Conservation (phyloP, 2,797 vertebrate genomes). For the Platalea minor region DNA sequence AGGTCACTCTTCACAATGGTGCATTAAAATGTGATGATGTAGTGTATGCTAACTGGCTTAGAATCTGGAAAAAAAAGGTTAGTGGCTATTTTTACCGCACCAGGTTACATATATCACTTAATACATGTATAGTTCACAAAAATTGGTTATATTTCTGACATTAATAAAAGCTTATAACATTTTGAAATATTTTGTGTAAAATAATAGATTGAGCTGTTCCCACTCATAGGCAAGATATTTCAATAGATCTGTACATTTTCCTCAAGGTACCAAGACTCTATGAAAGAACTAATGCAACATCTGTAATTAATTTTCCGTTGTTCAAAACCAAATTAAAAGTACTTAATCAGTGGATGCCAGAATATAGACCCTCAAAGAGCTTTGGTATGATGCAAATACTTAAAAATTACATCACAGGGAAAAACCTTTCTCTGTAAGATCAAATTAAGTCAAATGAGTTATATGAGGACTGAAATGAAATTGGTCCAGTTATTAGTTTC, state of each 20-base stretch:
- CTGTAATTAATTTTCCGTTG: conserved; percentile 37
- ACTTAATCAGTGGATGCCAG: neutral
- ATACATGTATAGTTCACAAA: neutral
- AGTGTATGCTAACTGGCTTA: neutral
- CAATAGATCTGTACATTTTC: neutral
- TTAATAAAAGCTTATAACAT: neutral
- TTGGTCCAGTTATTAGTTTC: neutral
- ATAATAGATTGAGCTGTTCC: neutral
- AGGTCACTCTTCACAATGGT: conserved; percentile 30
- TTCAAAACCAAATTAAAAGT: neutral
- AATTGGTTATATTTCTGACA: neutral
- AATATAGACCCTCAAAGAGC: neutral
- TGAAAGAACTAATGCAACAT: neutral
- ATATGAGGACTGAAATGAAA: neutral
- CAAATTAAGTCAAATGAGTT: neutral
- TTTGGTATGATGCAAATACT: neutral
- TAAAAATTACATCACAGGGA: neutral
- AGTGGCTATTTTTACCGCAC: neutral
- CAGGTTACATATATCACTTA: neutral
- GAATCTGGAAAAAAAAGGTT: neutral
- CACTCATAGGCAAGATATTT: neutral
- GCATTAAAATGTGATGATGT: neutral
- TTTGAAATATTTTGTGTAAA: conserved; percentile 20
- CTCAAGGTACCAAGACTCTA: neutral
- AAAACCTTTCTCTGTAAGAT: neutral